Percentiles rank a stretch among this genome's conserved stretches.
Evolutionary conservation across 2,113 vertebrate genomes (phyloP).

Genomic region (Platanista minor): DNA sequence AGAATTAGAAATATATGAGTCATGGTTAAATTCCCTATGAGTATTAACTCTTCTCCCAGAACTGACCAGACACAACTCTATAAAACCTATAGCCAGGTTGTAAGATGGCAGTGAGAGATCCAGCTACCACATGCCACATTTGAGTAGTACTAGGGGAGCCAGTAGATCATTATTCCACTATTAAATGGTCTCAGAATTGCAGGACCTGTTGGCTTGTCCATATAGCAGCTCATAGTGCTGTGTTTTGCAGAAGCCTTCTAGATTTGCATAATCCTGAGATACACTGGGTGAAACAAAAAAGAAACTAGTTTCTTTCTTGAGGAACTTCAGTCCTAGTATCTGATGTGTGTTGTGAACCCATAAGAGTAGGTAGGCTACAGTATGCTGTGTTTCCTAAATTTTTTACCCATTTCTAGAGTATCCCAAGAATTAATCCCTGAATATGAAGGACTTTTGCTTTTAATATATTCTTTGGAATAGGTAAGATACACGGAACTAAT

Average conservation of each 20-base stretch:
- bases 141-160: background rate
- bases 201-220: background rate
- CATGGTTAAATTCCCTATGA: background rate
- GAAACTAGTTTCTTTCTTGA: background rate
- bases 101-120: background rate
- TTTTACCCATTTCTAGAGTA: background rate
- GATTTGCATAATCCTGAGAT: background rate
- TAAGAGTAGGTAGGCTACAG: background rate
- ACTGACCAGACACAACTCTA: background rate
- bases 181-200: background rate
- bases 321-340: background rate
- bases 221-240: background rate
- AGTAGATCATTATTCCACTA: background rate
- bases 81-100: background rate
- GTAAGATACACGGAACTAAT: background rate
- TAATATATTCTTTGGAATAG: background rate
- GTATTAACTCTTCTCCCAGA: background rate
- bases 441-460: background rate
- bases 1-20: background rate
- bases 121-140: background rate
- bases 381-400: background rate
- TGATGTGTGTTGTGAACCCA: background rate
- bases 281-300: background rate
- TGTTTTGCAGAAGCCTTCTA: background rate
- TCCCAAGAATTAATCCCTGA: background rate